Conservation (phyloP, 2,113 vertebrate genomes). For the Malaclemys terrapin region DNA sequence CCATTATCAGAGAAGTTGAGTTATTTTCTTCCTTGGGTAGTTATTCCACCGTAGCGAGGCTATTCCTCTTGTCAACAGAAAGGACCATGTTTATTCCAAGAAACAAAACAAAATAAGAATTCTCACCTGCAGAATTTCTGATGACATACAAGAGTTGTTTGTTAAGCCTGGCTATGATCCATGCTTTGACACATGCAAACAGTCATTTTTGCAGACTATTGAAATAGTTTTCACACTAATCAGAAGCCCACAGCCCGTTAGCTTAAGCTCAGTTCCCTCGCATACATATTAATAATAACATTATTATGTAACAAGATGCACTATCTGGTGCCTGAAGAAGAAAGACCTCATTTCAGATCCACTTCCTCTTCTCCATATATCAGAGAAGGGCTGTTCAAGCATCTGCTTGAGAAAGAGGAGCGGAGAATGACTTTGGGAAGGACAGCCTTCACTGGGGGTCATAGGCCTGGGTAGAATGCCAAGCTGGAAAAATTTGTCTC, state of each 20-base stretch:
- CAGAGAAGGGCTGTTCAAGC: not conserved
- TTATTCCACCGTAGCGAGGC: fast-evolving
- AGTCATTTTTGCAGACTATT: not conserved
- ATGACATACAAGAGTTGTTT: not conserved
- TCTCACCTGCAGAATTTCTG: not conserved
- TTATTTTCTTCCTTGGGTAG: fast-evolving
- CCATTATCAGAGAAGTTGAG: not conserved
- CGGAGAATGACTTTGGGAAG: not conserved
- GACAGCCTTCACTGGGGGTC: not conserved
- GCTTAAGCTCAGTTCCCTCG: not conserved
- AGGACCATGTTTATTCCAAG: not conserved
- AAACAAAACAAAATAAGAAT: not conserved
- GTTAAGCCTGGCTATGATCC: not conserved
- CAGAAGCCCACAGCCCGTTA: not conserved
- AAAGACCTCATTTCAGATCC: not conserved
- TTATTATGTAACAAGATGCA: not conserved
- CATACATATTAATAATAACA: not conserved
- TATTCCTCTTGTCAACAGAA: not conserved
- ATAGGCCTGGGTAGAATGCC: conserved; percentile 17
- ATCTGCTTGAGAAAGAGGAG: not conserved
- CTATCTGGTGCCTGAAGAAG: not conserved
- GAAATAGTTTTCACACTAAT: not conserved
- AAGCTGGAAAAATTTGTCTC: not conserved
- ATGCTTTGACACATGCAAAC: not conserved
- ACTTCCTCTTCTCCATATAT: not conserved